Evolutionary conservation across 1,140 invertebrate species (phyloP).

Genomic region (Eufriesea mexicana): DNA sequence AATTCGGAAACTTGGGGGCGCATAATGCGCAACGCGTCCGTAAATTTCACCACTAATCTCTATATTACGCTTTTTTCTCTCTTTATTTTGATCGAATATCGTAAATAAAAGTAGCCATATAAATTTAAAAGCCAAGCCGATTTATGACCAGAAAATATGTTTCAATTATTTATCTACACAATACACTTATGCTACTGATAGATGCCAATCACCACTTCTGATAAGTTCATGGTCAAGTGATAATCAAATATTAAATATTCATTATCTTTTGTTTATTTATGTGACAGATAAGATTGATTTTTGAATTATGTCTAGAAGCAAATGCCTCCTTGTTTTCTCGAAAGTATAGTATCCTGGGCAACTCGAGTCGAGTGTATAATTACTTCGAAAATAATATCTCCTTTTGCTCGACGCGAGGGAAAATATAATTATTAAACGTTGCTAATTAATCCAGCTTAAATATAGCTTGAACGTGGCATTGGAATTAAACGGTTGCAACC

Average conservation of each 20-base stretch:
- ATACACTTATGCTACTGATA: no score
- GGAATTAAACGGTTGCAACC: not conserved
- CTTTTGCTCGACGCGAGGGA: no score
- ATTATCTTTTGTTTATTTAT: not conserved
- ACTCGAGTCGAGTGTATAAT: not conserved
- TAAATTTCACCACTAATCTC: not conserved
- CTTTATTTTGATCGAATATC: no score
- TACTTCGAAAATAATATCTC: not conserved
- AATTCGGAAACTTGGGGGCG: slow-evolving; percentile 1
- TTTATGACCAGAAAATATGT: no score
- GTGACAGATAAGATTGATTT: not conserved
- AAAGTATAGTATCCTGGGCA: not conserved
- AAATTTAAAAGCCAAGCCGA: no score
- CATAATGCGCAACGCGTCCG: not conserved
- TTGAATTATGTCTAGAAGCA: not conserved
- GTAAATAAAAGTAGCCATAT: no score
- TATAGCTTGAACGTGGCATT: not conserved
- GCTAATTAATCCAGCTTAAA: not conserved
- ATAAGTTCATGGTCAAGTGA: not conserved
- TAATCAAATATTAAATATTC: not conserved
- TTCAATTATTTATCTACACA: not conserved
- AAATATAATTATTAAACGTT: not conserved
- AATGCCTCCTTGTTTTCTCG: not conserved
- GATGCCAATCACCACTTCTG: no score
- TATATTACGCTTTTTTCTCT: not conserved